A percentile compares a stretch with the other conserved stretches of the same genome.
These are phyloP conservation scores for Micronycteris hirsuta DNA, from an alignment of 2,113 vertebrate genomes.

Conservation along the genomic window DNA sequence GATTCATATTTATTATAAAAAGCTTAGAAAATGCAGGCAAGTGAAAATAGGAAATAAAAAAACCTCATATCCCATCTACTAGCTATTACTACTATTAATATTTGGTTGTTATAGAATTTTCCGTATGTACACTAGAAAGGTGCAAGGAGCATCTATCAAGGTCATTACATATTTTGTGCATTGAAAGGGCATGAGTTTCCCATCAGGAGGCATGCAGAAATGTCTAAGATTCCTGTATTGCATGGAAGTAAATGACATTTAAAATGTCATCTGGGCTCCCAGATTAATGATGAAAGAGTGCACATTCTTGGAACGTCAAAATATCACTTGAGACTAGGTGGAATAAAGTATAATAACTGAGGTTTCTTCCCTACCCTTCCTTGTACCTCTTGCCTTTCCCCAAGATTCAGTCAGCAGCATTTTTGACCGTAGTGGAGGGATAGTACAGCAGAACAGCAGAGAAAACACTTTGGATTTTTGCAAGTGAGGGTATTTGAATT, in stretches of 20 bases:
- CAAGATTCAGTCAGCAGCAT: background rate
- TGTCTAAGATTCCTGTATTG: background rate
- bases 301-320: background rate
- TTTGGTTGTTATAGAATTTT: background rate
- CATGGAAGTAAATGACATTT: background rate
- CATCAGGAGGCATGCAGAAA: background rate
- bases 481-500: background rate
- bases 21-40: background rate
- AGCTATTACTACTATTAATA: background rate
- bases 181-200: background rate
- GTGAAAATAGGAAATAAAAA: conserved; percentile 28
- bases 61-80: background rate
- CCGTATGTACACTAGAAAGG: background rate
- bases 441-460: background rate
- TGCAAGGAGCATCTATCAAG: background rate
- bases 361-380: background rate
- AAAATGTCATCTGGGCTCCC: background rate
- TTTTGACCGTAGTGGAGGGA: background rate
- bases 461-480: background rate
- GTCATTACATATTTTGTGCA: background rate
- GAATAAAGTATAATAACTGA: background rate
- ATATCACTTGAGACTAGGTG: background rate
- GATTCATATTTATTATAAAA: background rate
- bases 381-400: background rate
- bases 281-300: background rate